A percentile compares a stretch with the other conserved stretches of the same genome.
phyloP scores from a whole-genome alignment of 2,888 invertebrate species.

The Tachystola acroxantha region DNA sequence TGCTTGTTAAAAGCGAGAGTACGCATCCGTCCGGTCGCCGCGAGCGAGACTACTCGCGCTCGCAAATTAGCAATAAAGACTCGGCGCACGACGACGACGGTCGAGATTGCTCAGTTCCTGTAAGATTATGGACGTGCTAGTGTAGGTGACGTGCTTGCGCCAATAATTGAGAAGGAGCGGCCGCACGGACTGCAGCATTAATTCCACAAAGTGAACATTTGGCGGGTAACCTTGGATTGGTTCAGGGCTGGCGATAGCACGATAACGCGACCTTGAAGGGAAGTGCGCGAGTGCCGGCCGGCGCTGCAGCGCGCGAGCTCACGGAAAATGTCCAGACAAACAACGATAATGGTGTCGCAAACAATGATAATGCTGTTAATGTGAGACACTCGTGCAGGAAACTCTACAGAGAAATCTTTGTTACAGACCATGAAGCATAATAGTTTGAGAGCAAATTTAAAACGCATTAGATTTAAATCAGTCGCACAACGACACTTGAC shows the following conservation, averaged over 20 bases:
- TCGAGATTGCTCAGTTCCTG: conserved; percentile 72
- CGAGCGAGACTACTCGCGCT: conserved; percentile 37
- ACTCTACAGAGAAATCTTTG: conserved; percentile 20
- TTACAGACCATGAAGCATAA: conserved; percentile 5
- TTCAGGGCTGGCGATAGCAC: conserved; percentile 69
- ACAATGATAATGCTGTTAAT: conserved; percentile 44
- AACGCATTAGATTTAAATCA: conserved; percentile 14
- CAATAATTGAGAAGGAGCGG: conserved; percentile 28
- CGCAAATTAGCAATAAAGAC: conserved; percentile 66
- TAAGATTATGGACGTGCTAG: conserved; percentile 49
- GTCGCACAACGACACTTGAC: conserved; percentile 1
- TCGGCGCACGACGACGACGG: conserved; percentile 41
- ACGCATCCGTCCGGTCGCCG: conserved; percentile 46
- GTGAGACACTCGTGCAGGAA: conserved; percentile 25
- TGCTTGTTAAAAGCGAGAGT: conserved; percentile 55
- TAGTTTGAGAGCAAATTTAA: conserved; percentile 13
- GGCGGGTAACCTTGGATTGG: conserved; percentile 48
- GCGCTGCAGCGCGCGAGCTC: conserved; percentile 57
- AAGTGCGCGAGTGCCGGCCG: conserved; percentile 68
- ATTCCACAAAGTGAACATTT: conserved; percentile 29
- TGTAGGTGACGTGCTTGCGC: conserved; percentile 34
- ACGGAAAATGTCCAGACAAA: conserved; percentile 69
- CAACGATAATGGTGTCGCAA: conserved; percentile 56
- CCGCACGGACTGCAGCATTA: conserved; percentile 16
- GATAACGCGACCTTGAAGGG: conserved; percentile 74